phyloP scores from a whole-genome alignment of 2,888 invertebrate genomes.

The Campopleginae sp. region DNA sequence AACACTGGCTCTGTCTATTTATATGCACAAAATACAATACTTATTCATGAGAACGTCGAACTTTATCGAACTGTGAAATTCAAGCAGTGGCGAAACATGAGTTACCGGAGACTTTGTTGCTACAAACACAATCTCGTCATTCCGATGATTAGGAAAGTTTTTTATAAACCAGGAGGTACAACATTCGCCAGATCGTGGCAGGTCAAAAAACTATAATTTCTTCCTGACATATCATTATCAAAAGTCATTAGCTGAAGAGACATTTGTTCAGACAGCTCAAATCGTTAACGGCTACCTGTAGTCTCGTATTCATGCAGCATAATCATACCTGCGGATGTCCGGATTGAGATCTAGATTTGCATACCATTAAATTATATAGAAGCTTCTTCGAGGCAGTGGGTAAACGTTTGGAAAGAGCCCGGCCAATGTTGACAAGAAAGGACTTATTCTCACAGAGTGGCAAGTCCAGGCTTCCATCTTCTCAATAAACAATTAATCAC shows the following conservation, averaged over 20 bases:
- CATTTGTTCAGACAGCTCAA: neutral
- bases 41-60: neutral
- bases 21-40: neutral
- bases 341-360: neutral
- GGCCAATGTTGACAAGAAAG: neutral
- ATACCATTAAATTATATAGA: neutral
- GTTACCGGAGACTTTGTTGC: neutral
- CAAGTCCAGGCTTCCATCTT: neutral
- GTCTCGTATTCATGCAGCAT: neutral
- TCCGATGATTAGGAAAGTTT: neutral
- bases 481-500: neutral
- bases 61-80: neutral
- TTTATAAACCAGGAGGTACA: neutral
- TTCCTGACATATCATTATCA: neutral
- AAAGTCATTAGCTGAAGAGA: neutral
- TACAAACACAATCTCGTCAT: neutral
- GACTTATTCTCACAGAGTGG: neutral
- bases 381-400: neutral
- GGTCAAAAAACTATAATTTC: neutral
- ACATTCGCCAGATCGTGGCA: neutral
- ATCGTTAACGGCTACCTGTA: neutral
- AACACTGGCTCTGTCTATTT: constrained; percentile 3
- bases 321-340: neutral
- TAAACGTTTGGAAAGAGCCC: neutral
- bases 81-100: neutral